Base-by-base conservation (phyloP, 2,113 vertebrate species). In the Scortum barcoo region DNA sequence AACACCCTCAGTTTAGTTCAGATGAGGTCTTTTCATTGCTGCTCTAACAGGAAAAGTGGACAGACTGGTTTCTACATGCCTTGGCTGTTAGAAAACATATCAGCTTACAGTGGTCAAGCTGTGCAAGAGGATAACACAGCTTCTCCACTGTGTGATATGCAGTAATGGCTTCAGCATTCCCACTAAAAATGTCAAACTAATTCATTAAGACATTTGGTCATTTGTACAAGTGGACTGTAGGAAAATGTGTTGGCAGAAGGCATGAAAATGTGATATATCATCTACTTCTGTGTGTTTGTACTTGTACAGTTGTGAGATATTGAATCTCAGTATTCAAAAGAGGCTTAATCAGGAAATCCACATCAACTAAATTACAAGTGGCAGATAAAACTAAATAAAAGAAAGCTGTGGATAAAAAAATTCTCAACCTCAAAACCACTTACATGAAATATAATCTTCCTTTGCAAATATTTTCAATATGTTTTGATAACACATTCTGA, bases 91-190 rank as follows among this genome's bases (percentile, higher is more conserved):
- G 13, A 77, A 72, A 69, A 57, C 40, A 22, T 80, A 67, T 88
- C 72, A 50, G 33, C 44, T 87, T 79, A 40, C 84, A 58, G 17
- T 71, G 72, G 77, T 75, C 72, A 78, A 80, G 40, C 78, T 57
- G 8, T 63, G 38, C 42, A 84, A 67, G 74, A 40, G 28, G 20
- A 53, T 40, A 40, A 78, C 10, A 24, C 10, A 4, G 60, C 14
- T 78, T 46, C 28, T 50, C 30, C 20, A 30, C 46, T 46, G 11
- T 50, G 30, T 42, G 17, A 67, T 38, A 5, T 28, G 61, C 38
- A 50, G 28, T 68, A 33, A 51, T 73, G 57, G 30, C 33, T 83
- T 78, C 22, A 57, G 26, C 71, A 62, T 60, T 72, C 1, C 38
- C 17, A 11, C 16, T 83, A 28, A 54, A 63, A 69, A 48, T 22